phyloP scores from a whole-genome alignment of 1,140 invertebrate genomes.

The Hyles euphorbiae region DNA sequence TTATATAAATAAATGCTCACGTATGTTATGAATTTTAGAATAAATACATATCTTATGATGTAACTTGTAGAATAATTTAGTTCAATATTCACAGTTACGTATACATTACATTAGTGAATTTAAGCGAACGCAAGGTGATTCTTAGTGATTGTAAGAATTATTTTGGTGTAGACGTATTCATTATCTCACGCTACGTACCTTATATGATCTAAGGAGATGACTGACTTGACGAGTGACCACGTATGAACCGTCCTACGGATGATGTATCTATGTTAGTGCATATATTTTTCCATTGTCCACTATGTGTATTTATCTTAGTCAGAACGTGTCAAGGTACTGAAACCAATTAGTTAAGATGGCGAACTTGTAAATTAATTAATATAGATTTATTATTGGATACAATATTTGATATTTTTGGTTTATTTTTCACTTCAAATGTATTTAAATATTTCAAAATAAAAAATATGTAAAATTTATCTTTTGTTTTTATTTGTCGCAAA shows the following conservation, averaged over 20 bases:
- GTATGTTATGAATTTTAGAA: slow-evolving; percentile 7
- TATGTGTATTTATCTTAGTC: slow-evolving; percentile 34
- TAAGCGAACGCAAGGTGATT: slow-evolving; percentile 2
- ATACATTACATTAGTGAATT: slow-evolving; percentile 1
- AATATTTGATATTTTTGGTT: slow-evolving; percentile 47
- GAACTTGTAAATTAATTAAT: slow-evolving; percentile 63
- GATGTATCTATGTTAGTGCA: neutral
- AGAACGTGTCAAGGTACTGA: slow-evolving; percentile 37
- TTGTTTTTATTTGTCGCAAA: neutral
- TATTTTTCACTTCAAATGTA: slow-evolving; percentile 63
- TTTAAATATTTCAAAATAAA: slow-evolving; percentile 64
- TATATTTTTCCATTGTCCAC: slow-evolving; percentile 5
- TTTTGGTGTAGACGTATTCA: no score
- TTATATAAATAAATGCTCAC: slow-evolving; percentile 26
- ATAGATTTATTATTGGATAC: slow-evolving; percentile 36
- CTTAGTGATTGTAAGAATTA: slow-evolving; percentile 1
- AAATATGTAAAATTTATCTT: neutral
- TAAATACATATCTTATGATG: slow-evolving; percentile 12
- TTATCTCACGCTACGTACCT: no score
- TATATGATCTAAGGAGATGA: no score
- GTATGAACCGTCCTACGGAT: no score
- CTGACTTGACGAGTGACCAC: no score
- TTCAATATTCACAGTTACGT: slow-evolving; percentile 2
- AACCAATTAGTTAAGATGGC: slow-evolving; percentile 44
- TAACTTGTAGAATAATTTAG: slow-evolving; percentile 8